A percentile compares a stretch with the other conserved stretches of the same genome.
Conservation (phyloP, 2,888 invertebrate genomes). For the Athrips mouffetella region DNA sequence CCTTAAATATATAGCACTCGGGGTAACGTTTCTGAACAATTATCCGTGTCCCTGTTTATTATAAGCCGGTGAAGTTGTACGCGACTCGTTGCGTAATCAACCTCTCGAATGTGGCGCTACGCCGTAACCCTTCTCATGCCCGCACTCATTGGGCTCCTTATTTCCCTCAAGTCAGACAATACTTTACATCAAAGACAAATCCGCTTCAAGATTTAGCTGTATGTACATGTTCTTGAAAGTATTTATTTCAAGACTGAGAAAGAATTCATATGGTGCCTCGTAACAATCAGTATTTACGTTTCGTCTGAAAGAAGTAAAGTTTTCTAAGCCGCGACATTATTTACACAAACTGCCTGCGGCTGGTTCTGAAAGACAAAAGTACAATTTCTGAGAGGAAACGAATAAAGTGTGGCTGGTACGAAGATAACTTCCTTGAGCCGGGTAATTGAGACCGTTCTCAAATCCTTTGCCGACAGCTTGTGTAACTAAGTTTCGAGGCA, state of each 20-base stretch:
- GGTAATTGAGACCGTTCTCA: slow-evolving; percentile 58
- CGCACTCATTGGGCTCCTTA: slow-evolving; percentile 45
- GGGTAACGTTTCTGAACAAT: slow-evolving; percentile 73
- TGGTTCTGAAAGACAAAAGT: neutral
- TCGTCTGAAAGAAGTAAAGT: neutral
- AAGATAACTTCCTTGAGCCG: slow-evolving; percentile 47
- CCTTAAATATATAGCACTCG: slow-evolving; percentile 72
- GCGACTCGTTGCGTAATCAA: slow-evolving; percentile 63
- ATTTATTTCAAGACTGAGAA: no score
- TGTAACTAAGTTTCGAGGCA: slow-evolving; percentile 56
- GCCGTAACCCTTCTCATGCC: no score
- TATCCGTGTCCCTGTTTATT: slow-evolving; percentile 76
- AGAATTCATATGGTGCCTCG: no score
- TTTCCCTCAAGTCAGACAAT: slow-evolving; percentile 17
- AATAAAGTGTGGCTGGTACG: slow-evolving; percentile 23
- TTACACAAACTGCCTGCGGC: neutral
- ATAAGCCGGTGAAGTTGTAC: slow-evolving; percentile 65
- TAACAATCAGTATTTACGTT: neutral
- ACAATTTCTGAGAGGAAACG: neutral
- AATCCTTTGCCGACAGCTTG: slow-evolving; percentile 57
- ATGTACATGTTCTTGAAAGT: neutral
- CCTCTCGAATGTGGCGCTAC: slow-evolving; percentile 53
- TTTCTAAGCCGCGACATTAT: neutral
- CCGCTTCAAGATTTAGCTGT: neutral
- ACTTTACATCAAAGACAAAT: slow-evolving; percentile 13